phyloP scores from a whole-genome alignment of 35 echinoderm and acorn worm species.

The Acanthaster planci region DNA sequence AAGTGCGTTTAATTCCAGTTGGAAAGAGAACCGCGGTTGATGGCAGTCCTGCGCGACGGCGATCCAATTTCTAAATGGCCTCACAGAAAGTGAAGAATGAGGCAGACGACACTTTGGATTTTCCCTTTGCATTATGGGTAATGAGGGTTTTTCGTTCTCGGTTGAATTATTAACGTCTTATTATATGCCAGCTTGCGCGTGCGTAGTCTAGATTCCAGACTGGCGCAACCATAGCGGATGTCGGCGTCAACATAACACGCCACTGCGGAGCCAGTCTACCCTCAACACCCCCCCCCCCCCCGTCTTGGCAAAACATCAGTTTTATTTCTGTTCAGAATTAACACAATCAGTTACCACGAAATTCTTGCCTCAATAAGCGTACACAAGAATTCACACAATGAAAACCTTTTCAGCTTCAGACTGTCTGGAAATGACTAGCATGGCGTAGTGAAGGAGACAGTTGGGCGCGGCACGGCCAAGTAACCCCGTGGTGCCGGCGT shows the following conservation, averaged over 20 bases:
- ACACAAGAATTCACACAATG: background rate
- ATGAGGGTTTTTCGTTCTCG: background rate
- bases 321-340: background rate
- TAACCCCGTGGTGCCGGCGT: background rate
- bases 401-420: background rate
- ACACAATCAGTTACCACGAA: slow-evolving; percentile 2
- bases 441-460: background rate
- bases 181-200: too few species aligned
- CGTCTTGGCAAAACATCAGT: background rate
- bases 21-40: background rate
- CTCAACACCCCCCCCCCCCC: background rate
- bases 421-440: background rate
- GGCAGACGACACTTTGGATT: slow-evolving; percentile 25
- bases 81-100: background rate
- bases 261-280: slow-evolving; percentile 9
- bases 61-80: background rate
- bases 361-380: background rate
- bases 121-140: slow-evolving; percentile 17
- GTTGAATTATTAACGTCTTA: background rate
- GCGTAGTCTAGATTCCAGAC: background rate
- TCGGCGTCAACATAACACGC: background rate
- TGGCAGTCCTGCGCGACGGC: background rate
- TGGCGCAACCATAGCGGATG: background rate
- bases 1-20: background rate
- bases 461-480: background rate